Evolutionary conservation across 2,113 vertebrate species (phyloP).

Genomic region (Alexandromys fortis): DNA sequence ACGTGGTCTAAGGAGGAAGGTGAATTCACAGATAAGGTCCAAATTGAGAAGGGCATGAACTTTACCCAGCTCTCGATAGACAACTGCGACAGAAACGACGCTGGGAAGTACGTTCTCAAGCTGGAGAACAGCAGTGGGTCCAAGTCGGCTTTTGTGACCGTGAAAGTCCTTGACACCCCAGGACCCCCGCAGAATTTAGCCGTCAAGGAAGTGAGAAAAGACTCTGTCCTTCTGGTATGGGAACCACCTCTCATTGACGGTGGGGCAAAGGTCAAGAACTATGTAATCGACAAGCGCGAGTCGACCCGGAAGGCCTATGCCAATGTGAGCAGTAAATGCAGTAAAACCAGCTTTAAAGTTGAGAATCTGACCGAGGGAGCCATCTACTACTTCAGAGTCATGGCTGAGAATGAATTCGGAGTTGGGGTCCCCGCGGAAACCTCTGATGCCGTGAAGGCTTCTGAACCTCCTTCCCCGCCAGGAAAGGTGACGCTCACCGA

Average conservation of each 20-base stretch:
- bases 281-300: constrained; percentile 97
- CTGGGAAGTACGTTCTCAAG: constrained; percentile 95
- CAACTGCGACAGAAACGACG: constrained; percentile 96
- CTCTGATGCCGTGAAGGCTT: constrained; percentile 91
- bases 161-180: constrained; percentile 97
- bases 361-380: constrained; percentile 95
- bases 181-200: constrained; percentile 93
- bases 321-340: constrained; percentile 94
- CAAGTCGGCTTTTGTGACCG: constrained; percentile 96
- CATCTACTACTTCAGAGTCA: constrained; percentile 97
- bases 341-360: constrained; percentile 95
- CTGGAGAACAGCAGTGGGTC: constrained; percentile 95
- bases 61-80: constrained; percentile 96
- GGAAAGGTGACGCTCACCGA: constrained; percentile 96
- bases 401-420: constrained; percentile 99
- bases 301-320: constrained; percentile 96
- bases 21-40: constrained; percentile 93
- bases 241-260: constrained; percentile 97
- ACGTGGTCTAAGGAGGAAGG: constrained; percentile 95
- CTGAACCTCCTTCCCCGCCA: constrained; percentile 95
- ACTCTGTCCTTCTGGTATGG: constrained; percentile 94
- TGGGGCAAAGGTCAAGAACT: constrained; percentile 96
- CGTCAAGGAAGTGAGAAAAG: constrained; percentile 95
- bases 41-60: constrained; percentile 92
- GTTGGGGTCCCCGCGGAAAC: constrained; percentile 93